A percentile compares a stretch with the other conserved stretches of the same genome.
Evolutionary conservation across 1,140 invertebrate species (phyloP).

Genomic region (Hyposmocoma kahamanoa): DNA sequence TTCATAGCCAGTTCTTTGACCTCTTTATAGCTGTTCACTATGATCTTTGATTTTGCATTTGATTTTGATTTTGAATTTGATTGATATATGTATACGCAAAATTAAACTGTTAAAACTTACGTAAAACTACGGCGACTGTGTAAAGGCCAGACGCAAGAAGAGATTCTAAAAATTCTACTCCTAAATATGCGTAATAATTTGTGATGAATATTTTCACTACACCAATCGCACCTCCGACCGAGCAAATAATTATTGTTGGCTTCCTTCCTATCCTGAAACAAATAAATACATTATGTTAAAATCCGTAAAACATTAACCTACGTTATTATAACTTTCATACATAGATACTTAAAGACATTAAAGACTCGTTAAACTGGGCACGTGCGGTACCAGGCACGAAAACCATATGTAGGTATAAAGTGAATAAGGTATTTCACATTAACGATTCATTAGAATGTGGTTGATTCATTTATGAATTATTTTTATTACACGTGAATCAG

Average conservation of each 20-base stretch:
- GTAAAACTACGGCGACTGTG: slow-evolving; percentile 45
- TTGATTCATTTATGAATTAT: too few species aligned
- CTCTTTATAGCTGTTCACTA: background rate
- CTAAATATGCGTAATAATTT: slow-evolving; percentile 42
- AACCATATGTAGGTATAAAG: too few species aligned
- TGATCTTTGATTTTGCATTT: background rate
- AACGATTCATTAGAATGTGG: too few species aligned
- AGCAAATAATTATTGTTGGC: slow-evolving; percentile 45
- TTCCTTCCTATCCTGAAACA: slow-evolving; percentile 52
- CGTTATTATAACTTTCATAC: too few species aligned
- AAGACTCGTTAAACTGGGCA: too few species aligned
- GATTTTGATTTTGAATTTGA: background rate
- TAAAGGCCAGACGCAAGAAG: slow-evolving; percentile 47
- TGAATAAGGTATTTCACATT: too few species aligned
- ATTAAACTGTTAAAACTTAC: slow-evolving; percentile 26
- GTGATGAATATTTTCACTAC: slow-evolving; percentile 43
- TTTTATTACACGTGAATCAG: too few species aligned
- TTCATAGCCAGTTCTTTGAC: background rate
- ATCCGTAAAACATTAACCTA: too few species aligned
- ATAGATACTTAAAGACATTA: too few species aligned
- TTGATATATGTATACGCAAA: background rate
- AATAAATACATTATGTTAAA: too few species aligned
- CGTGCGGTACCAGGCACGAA: too few species aligned
- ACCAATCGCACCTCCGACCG: slow-evolving; percentile 40
- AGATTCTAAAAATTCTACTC: slow-evolving; percentile 48